Evolutionary conservation across 2,888 invertebrate species (phyloP).

Genomic region (Drosophila siamana): DNA sequence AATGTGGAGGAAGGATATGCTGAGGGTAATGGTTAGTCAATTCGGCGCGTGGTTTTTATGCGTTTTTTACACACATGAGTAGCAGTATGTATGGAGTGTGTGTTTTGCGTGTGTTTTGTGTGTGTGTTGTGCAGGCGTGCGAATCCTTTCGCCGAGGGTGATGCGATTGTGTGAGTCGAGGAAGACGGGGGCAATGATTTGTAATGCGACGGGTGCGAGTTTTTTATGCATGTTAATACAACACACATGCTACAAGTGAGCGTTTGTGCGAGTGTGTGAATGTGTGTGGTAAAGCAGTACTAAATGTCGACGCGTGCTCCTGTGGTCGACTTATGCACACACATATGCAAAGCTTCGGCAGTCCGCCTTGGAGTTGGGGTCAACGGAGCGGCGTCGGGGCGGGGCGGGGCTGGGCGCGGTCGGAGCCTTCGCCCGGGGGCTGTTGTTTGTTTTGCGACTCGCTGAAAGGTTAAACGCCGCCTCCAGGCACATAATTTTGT

Average conservation of each 20-base stretch:
- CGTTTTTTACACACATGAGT: slow-evolving; percentile 56
- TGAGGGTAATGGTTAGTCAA: slow-evolving; percentile 57
- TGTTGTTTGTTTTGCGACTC: slow-evolving; percentile 54
- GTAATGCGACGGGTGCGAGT: slow-evolving; percentile 63
- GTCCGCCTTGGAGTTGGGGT: slow-evolving; percentile 5
- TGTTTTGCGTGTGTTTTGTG: slow-evolving; percentile 13
- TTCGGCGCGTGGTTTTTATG: slow-evolving; percentile 49
- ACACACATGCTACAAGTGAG: slow-evolving; percentile 36
- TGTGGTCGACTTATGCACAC: slow-evolving; percentile 54
- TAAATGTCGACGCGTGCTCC: slow-evolving; percentile 77
- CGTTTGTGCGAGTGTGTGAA: slow-evolving; percentile 18
- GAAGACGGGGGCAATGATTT: slow-evolving; percentile 53
- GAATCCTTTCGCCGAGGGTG: slow-evolving; percentile 71
- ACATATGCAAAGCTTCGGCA: slow-evolving; percentile 28
- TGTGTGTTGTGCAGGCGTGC: slow-evolving; percentile 69
- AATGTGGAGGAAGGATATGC: slow-evolving; percentile 36
- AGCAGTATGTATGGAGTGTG: slow-evolving; percentile 20
- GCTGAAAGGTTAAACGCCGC: slow-evolving; percentile 78
- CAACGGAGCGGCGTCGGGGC: not conserved
- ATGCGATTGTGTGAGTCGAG: slow-evolving; percentile 18
- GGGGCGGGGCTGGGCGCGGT: not conserved
- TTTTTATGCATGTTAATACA: slow-evolving; percentile 70
- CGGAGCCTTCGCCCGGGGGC: slow-evolving; percentile 19
- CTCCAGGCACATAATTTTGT: slow-evolving; percentile 77
- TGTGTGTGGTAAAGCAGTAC: slow-evolving; percentile 55